A percentile compares a stretch with the other conserved stretches of the same genome.
These are phyloP conservation scores for Triplophysa bombifrons DNA, from an alignment of 2,797 vertebrate species.

Conservation along the genomic window DNA sequence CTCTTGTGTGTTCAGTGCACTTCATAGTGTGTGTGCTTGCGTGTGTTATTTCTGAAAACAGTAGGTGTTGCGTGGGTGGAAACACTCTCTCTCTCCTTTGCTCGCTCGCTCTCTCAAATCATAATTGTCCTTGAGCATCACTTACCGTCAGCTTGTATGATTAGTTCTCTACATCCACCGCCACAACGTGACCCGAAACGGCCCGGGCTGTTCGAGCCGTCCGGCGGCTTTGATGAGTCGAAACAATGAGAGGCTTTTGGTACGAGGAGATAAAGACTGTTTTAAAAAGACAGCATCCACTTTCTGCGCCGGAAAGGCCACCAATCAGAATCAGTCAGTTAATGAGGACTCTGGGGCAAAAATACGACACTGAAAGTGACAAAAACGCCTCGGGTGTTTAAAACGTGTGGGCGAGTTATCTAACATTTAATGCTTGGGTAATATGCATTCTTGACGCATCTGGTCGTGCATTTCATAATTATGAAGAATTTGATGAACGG, in stretches of 20 bases:
- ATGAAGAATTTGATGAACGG: background rate
- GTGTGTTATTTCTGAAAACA: conserved; percentile 8
- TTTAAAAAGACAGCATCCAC: background rate
- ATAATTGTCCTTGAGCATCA: conserved; percentile 54
- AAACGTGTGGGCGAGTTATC: background rate
- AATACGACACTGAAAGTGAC: background rate
- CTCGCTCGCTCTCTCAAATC: conserved; percentile 20
- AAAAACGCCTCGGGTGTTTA: background rate
- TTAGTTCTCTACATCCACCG: background rate
- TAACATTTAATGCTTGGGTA: background rate
- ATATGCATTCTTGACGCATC: background rate
- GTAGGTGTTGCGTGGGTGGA: conserved; percentile 32
- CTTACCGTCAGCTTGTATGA: conserved; percentile 18
- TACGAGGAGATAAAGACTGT: background rate
- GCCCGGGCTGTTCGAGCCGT: background rate
- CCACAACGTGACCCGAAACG: background rate
- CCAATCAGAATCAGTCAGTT: background rate
- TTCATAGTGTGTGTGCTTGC: background rate
- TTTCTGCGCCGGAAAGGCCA: background rate
- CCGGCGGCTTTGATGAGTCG: background rate
- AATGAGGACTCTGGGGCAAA: background rate
- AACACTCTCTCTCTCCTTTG: background rate
- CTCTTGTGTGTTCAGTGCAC: background rate
- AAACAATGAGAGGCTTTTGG: conserved; percentile 5
- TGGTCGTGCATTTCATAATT: background rate